phyloP scores from a whole-genome alignment of 2,113 vertebrate species.

The Ailurus styani region DNA sequence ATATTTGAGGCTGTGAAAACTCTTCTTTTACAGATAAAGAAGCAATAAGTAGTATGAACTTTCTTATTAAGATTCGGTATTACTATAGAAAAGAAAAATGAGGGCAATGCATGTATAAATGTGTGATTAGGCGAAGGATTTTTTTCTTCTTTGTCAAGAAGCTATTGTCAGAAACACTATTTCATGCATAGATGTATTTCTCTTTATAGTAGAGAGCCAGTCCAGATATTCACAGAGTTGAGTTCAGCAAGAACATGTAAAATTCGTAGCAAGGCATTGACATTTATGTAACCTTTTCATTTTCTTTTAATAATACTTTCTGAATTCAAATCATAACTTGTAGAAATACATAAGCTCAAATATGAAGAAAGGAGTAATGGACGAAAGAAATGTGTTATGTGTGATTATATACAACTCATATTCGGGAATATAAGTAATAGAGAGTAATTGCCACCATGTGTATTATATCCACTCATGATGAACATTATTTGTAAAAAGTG shows the following conservation, averaged over 20 bases:
- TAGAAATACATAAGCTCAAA: constrained; percentile 24
- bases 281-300: constrained; percentile 63
- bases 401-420: neutral
- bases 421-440: neutral
- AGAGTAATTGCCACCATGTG: neutral
- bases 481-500: neutral
- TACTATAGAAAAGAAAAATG: neutral
- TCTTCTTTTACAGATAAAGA: neutral
- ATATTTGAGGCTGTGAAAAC: neutral
- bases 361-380: neutral
- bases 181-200: neutral
- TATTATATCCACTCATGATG: neutral
- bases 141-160: neutral
- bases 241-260: constrained; percentile 28
- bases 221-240: constrained; percentile 34
- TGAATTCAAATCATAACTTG: constrained; percentile 47
- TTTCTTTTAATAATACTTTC: constrained; percentile 45
- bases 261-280: constrained; percentile 44
- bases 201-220: neutral
- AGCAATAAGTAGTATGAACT: neutral
- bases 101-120: neutral
- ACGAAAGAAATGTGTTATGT: neutral
- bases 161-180: neutral
- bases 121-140: neutral
- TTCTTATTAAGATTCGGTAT: neutral